Evolutionary conservation across 2,113 vertebrate genomes (phyloP).

Genomic region (Varanus komodoensis): DNA sequence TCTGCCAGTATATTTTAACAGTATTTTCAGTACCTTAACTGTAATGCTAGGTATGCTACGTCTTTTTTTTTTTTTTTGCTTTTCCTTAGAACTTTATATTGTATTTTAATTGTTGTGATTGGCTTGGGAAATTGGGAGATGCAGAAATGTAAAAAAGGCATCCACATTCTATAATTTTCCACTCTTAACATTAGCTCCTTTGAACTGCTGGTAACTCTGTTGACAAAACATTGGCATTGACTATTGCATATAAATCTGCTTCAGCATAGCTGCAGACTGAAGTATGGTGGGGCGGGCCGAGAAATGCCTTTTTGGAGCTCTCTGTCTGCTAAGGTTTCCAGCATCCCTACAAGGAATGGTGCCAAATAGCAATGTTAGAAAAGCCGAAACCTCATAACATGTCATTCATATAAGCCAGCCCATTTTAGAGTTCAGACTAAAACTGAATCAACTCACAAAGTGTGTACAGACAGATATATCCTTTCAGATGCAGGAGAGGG

Average conservation of each 20-base stretch:
- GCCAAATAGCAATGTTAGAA: not conserved
- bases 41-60: too few relatives aligned
- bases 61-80: too few relatives aligned
- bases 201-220: conserved; percentile 9
- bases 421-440: not conserved
- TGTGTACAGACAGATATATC: not conserved
- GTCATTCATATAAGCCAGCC: not conserved
- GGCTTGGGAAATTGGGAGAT: too few relatives aligned
- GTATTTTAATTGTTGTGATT: too few relatives aligned
- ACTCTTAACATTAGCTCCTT: not conserved
- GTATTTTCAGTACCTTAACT: too few relatives aligned
- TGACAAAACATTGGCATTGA: conserved; percentile 49
- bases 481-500: not conserved
- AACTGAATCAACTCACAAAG: not conserved
- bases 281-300: too few relatives aligned
- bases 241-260: conserved; percentile 8
- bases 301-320: not conserved
- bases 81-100: too few relatives aligned
- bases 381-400: not conserved
- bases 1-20: too few relatives aligned
- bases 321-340: not conserved
- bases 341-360: not conserved
- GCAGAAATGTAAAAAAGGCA: too few relatives aligned
- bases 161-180: not conserved
- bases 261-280: not conserved